These are phyloP conservation scores for Grantiella picta DNA, from an alignment of 2,113 vertebrate genomes.

Conservation along the genomic window DNA sequence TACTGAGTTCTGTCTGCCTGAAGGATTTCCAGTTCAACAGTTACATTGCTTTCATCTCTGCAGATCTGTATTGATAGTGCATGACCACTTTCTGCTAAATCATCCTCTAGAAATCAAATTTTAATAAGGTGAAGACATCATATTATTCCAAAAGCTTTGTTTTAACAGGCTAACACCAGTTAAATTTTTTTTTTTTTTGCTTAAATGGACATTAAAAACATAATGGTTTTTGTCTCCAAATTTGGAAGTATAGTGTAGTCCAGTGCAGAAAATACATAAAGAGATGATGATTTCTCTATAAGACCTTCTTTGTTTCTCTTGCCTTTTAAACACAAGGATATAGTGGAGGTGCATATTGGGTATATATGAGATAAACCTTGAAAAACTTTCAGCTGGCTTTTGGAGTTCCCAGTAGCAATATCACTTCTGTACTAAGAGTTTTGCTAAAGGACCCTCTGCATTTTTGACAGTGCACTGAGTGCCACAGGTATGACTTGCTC, in stretches of 20 bases:
- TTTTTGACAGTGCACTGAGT: neutral
- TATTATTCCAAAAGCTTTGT: neutral
- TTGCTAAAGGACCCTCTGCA: neutral
- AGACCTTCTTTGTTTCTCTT: neutral
- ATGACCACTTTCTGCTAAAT: neutral
- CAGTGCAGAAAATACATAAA: neutral
- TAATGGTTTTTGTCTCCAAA: neutral
- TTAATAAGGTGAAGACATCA: neutral
- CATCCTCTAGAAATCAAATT: neutral
- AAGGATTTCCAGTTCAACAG: neutral
- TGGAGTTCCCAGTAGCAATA: neutral
- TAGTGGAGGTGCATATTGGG: neutral
- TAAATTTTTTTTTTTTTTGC: neutral
- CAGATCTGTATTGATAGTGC: neutral
- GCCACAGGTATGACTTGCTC: neutral
- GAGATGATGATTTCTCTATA: neutral
- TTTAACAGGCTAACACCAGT: neutral
- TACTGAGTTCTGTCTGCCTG: neutral
- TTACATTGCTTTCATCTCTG: neutral
- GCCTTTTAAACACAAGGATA: neutral
- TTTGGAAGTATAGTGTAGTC: neutral
- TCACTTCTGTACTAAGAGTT: neutral
- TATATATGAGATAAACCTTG: neutral
- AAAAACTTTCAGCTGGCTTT: neutral
- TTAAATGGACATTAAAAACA: neutral